Evolutionary conservation across 2,888 invertebrate species (phyloP), one percentile per base, ranked within the genome.

Genomic region (Eledona agricola): DNA sequence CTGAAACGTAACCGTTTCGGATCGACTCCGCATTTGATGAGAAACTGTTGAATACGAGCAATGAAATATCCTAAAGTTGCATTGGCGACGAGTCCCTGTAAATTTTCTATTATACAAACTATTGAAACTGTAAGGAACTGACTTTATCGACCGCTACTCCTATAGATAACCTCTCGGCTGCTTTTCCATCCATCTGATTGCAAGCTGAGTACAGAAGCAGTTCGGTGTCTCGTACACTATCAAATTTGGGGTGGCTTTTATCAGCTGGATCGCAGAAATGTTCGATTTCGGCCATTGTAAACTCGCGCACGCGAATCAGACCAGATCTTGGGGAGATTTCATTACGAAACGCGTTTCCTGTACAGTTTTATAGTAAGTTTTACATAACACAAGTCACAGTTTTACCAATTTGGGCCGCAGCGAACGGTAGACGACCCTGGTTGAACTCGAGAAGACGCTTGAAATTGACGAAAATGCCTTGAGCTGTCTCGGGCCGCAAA

Each of bases 221-320:
- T 62, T 83, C 81, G 0, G 90, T 86, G 66, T 91, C 81, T 64
- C 85, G 84, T 0, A 97, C 82, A 51, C 81, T 78, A 3, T 80
- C 82, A 78, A 99, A 99, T 77, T 97, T 98, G 0, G 90, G 87
- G 77, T 97, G 96, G 55, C 82, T 83, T 72, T 98, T 97, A 64
- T 89, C 83, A 1, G 69, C 76, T 0, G 96, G 94, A 78, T 99
- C 97, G 76, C 97, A 96, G 76, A 99, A 99, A 78, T 99, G 97
- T 77, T 99, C 99, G 66, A 99, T 99, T 80, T 99, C 99, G 54
- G 96, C 97, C 98, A 99, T 98, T 0, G 97, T 98, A 72, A 99
- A 99, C 76, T 99, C 99, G 69, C 97, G 86, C 1, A 98, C 96
- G 67, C 98, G 83, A 28, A 98, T 88, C 4, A 98, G 80, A 1